Evolutionary conservation across 1,140 invertebrate species (phyloP), one percentile per base, ranked within the genome.

Genomic region (Trichonephila inaurata): DNA sequence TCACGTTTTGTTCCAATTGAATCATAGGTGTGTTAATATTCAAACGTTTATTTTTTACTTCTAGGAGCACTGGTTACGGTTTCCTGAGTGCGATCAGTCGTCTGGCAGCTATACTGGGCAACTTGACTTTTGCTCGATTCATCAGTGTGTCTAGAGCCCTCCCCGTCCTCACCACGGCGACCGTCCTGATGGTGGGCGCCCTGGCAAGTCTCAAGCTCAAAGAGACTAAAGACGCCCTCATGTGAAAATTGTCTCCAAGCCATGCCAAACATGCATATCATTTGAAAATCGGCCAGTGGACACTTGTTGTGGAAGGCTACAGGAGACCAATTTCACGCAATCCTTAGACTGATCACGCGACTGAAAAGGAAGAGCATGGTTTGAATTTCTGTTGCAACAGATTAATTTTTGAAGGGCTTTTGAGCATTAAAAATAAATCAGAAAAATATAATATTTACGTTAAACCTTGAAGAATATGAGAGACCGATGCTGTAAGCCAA

Each of bases 31-130:
- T 51, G 7, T 51, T 51, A 51, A 51, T 7, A 51, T 12, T 51
- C 51, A 51, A 51, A 51, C 6, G 8, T 5, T 51, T 1, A 51
- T 21, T 62, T 94, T 95, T 14, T 91, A 81, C 95, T 95, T 85
- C 72, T 94, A 96, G 96, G 94, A 96, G 96, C 14, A 96, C 96
- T 61, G 96, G 96, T 1, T 96, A 96, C 92, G 96, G 96, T 77
- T 95, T 96, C 60, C 95, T 96, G 86, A 96, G 95, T 66, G 96
- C 95, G 1, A 90, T 96, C 2, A 96, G 95, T 18, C 94, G 96
- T 8, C 94, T 96, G 7, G 96, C 96, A 6, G 96, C 96, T 24
- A 96, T 96, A 24, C 85, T 96, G 18, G 96, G 96, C 33, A 96
- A 96, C 92, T 60, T 96, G 16, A 95, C 95, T 21, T 96, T 96